Evolutionary conservation across 2,888 invertebrate genomes (phyloP).

Genomic region (Lasioglossum pauxillum): DNA sequence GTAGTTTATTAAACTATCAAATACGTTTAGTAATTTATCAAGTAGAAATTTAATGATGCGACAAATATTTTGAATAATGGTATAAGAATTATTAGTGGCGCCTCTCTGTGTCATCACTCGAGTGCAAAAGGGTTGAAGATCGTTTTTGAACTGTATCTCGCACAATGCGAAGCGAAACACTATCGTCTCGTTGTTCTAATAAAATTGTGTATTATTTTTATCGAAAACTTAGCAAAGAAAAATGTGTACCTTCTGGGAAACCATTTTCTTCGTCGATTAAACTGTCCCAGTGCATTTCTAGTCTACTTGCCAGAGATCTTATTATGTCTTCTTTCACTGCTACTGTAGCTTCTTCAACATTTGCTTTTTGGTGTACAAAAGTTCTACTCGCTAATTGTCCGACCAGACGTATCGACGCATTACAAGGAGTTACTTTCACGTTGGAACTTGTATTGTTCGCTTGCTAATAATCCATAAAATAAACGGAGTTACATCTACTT

Average conservation of each 20-base stretch:
- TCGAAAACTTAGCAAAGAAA: neutral
- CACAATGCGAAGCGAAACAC: neutral
- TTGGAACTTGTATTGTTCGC: slow-evolving; percentile 48
- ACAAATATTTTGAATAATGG: no score
- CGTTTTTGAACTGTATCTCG: neutral
- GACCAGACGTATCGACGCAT: slow-evolving; percentile 89
- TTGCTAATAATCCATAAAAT: slow-evolving; percentile 40
- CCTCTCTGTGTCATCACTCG: no score
- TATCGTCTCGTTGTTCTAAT: neutral
- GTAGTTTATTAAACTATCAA: no score
- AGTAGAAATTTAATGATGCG: no score
- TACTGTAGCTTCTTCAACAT: slow-evolving; percentile 89
- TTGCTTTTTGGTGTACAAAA: slow-evolving; percentile 92
- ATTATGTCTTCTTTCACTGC: slow-evolving; percentile 94
- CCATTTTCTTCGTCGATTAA: slow-evolving; percentile 92
- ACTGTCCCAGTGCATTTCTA: slow-evolving; percentile 97
- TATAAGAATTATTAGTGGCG: no score
- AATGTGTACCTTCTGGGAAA: slow-evolving; percentile 87
- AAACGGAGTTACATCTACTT: slow-evolving; percentile 32
- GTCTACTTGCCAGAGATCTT: slow-evolving; percentile 92
- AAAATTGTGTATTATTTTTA: neutral
- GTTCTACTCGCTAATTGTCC: slow-evolving; percentile 91
- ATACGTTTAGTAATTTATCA: no score
- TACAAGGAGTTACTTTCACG: slow-evolving; percentile 81
- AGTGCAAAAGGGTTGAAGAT: neutral